Base-by-base conservation (phyloP, 1,140 invertebrate species). In the Eulimnadia texana region DNA sequence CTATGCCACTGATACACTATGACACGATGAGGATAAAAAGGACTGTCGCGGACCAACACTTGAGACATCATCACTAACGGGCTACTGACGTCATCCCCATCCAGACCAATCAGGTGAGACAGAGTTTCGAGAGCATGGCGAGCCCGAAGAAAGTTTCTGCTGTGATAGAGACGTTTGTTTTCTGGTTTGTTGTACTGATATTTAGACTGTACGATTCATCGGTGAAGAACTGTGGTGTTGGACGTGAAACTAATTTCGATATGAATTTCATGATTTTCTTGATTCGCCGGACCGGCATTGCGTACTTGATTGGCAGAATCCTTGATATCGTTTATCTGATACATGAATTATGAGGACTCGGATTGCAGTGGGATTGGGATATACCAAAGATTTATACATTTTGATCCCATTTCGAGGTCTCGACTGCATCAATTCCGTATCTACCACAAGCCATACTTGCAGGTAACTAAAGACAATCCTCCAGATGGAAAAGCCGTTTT, bases 61-160 rank as follows among this genome's bases (percentile, higher is more conserved):
- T 51, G 47, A 1, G 25, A 22, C 3, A 53, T 22, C 50, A 63
- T 50, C 10, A 63, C 19, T 42, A 63, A 27, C 10, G 55, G 24
- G 27, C 28, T 29, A n/a, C 13, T n/a, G 19, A 33, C 64, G 59
- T 54, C 59, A 60, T 56, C 42, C 60, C 64, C n/a, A n/a, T n/a
- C n/a, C n/a, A n/a, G 69, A 3, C 64, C 68, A 2, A 90, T 80
- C 22, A 92, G 68, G 65, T 92, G 88, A 1, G 77, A 74, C 0
- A 92, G 71, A 0, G 88, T 89, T 73, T 90, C 87, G n/a, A 90
- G 61, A 0, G 77, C 88, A 68, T 90, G 79, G 1, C 86, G 76
- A 0, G 80, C 78, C 88, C 88, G 68, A 86, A 90, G 70, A 84
- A 87, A 2, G 75, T 83, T 1, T 69, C 66, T 0, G 82, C 81